Percentiles rank a stretch among this genome's conserved stretches.
phyloP scores from a whole-genome alignment of 2,113 vertebrate species.

The Petrocephalus zakoni region DNA sequence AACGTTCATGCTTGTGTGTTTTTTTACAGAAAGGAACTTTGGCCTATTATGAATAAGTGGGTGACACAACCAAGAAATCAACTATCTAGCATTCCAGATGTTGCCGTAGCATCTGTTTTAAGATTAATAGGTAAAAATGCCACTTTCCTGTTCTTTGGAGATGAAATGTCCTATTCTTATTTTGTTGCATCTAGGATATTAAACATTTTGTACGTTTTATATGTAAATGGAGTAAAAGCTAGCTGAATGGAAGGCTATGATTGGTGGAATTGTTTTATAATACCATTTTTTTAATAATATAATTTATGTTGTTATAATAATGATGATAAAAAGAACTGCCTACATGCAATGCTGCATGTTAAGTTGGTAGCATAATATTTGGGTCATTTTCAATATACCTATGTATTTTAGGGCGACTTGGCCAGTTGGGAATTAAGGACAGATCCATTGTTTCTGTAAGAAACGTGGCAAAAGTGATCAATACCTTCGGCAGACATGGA shows the following conservation, averaged over 20 bases:
- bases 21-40: constrained; percentile 75
- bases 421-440: constrained; percentile 84
- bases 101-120: constrained; percentile 70
- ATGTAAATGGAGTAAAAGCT: not conserved
- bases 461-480: constrained; percentile 77
- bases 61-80: constrained; percentile 68
- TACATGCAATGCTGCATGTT: not conserved
- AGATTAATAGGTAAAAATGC: constrained; percentile 78
- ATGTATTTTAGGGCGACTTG: constrained; percentile 66
- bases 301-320: no score
- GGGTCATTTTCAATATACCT: not conserved
- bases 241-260: not conserved
- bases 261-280: not conserved
- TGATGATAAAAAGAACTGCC: not conserved
- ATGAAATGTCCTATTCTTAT: not conserved
- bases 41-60: constrained; percentile 92
- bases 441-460: constrained; percentile 67
- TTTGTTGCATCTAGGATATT: constrained; percentile 2
- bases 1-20: constrained; percentile 21
- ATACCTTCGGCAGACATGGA: constrained; percentile 75
- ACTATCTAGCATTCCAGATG: constrained; percentile 60
- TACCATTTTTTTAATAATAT: no score
- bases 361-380: not conserved
- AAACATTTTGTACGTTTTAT: not conserved
- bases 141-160: no score